Evolutionary conservation across 2,113 vertebrate genomes (phyloP).

Genomic region (Eira barbara): DNA sequence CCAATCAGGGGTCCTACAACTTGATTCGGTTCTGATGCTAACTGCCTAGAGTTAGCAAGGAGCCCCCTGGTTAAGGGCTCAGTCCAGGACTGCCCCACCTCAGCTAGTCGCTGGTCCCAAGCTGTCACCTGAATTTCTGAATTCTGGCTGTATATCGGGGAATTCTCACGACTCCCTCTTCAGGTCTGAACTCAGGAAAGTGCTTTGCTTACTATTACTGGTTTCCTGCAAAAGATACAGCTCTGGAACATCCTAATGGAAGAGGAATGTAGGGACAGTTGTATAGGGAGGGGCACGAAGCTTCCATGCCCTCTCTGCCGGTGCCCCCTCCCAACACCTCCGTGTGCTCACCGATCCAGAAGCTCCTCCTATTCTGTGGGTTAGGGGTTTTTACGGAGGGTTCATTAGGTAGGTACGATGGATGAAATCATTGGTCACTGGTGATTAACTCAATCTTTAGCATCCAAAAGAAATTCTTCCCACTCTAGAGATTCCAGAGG

Average conservation of each 20-base stretch:
- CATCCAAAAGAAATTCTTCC: background rate
- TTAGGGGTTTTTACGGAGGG: background rate
- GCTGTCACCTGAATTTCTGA: background rate
- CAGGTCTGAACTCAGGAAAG: background rate
- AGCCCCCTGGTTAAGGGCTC: background rate
- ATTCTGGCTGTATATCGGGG: background rate
- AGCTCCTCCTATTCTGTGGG: background rate
- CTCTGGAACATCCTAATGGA: background rate
- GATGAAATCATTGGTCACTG: background rate
- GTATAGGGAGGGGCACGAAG: accelerated
- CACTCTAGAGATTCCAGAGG: background rate
- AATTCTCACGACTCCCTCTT: background rate
- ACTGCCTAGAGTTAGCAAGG: background rate
- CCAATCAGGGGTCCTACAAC: background rate
- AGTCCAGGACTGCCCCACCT: background rate
- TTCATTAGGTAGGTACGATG: background rate
- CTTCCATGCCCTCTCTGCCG: background rate
- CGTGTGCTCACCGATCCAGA: background rate
- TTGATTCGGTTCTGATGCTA: background rate
- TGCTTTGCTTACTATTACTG: background rate
- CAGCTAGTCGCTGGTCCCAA: background rate
- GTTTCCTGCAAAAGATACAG: background rate
- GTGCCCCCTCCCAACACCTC: background rate
- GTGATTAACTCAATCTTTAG: background rate
- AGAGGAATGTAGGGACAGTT: background rate